Evolutionary conservation across 92 coral and sea anemone species (phyloP).

Genomic region (Hydrozoanthus gracilis): DNA sequence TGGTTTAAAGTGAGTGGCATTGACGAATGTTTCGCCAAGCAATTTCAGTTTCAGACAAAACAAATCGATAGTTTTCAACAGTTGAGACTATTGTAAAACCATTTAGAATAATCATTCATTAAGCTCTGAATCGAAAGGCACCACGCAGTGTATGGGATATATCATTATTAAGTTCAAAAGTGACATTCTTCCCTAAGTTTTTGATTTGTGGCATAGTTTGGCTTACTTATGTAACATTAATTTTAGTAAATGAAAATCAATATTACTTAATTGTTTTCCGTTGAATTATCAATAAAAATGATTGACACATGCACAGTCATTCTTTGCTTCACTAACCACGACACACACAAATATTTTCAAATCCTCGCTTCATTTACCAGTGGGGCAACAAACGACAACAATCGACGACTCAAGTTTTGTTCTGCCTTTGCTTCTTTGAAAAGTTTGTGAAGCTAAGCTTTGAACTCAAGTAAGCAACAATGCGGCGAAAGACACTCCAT

Average conservation of each 20-base stretch:
- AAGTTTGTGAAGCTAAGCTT: not conserved
- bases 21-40: no score
- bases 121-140: no score
- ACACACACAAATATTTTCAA: not conserved
- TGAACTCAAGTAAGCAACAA: not conserved
- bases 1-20: no score
- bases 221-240: no score
- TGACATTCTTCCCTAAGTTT: no score
- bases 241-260: not conserved
- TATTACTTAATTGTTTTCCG: not conserved
- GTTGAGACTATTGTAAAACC: no score
- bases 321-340: conserved; percentile 17
- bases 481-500: not conserved
- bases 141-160: no score
- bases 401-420: not conserved
- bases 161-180: no score
- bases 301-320: conserved; percentile 10
- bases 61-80: no score
- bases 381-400: not conserved
- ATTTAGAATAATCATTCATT: no score
- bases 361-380: not conserved
- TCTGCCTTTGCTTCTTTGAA: not conserved
- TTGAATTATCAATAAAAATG: not conserved
- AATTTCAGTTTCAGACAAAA: no score
- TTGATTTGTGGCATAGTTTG: no score